These are phyloP conservation scores for Perizoma flavofasciatum DNA, from an alignment of 2,888 invertebrate genomes.

Conservation along the genomic window DNA sequence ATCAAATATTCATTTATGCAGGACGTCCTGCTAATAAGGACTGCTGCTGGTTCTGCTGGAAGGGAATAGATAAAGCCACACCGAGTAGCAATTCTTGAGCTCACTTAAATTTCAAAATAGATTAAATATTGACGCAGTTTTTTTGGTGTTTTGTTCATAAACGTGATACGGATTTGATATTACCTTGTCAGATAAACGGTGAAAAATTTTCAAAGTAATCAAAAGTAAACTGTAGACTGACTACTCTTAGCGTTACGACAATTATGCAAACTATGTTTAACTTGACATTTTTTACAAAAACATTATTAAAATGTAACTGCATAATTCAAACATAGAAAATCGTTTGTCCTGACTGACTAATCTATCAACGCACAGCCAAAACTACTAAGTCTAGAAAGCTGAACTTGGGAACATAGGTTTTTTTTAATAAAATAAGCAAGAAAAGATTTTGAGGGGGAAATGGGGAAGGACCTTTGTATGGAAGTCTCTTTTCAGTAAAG, in stretches of 20 bases:
- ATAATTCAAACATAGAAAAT: neutral
- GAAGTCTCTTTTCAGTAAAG: too few species aligned
- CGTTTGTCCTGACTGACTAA: too few species aligned
- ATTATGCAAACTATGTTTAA: neutral
- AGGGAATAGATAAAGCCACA: constrained; percentile 41
- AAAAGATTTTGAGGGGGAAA: too few species aligned
- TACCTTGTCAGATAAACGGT: too few species aligned
- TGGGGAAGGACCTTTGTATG: too few species aligned
- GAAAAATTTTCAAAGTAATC: neutral
- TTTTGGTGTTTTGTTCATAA: neutral
- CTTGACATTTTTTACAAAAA: too few species aligned
- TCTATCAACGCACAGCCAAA: too few species aligned
- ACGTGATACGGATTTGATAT: too few species aligned
- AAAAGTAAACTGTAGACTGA: neutral
- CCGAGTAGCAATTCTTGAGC: constrained; percentile 32
- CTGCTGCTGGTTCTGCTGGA: too few species aligned
- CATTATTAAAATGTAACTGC: neutral
- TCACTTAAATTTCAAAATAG: constrained; percentile 32
- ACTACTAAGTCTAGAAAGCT: too few species aligned
- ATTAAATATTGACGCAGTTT: constrained; percentile 8
- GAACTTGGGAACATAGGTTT: neutral
- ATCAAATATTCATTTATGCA: constrained; percentile 79
- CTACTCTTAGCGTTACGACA: neutral
- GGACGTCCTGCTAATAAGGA: constrained; percentile 53
- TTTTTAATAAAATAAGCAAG: too few species aligned